phyloP scores from a whole-genome alignment of 2,888 invertebrate genomes.

The Brenthis hecate region DNA sequence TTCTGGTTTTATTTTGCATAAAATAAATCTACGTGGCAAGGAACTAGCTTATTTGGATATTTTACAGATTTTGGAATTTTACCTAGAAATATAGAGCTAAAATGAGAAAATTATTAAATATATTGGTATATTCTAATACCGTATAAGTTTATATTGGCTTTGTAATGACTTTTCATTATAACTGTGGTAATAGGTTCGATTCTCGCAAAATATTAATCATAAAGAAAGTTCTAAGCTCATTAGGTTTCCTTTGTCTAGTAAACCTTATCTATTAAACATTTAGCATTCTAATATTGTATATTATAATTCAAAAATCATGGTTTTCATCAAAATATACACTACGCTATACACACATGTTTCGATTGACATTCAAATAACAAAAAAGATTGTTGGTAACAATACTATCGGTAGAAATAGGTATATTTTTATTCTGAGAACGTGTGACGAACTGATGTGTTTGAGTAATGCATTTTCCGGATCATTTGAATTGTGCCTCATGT shows the following conservation, averaged over 20 bases:
- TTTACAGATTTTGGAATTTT: not conserved
- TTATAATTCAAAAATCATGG: not conserved
- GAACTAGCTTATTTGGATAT: not conserved
- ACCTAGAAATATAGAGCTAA: not conserved
- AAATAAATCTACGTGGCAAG: conserved; percentile 8
- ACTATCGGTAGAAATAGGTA: conserved; percentile 43
- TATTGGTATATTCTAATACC: too few species aligned
- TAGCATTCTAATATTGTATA: not conserved
- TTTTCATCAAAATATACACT: not conserved
- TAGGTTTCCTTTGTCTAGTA: too few species aligned
- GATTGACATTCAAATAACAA: conserved; percentile 12
- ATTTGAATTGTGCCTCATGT: conserved; percentile 37
- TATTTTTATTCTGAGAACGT: conserved; percentile 49
- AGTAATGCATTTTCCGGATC: conserved; percentile 58
- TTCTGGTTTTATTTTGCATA: conserved; percentile 22
- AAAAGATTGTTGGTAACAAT: conserved; percentile 44
- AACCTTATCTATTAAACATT: too few species aligned
- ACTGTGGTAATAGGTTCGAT: too few species aligned
- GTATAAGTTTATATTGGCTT: too few species aligned
- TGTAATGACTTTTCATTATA: too few species aligned
- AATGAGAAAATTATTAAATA: too few species aligned
- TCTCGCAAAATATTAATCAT: too few species aligned
- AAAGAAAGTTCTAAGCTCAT: too few species aligned
- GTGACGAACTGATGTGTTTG: conserved; percentile 51
- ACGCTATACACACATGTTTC: not conserved